phyloP scores from a whole-genome alignment of 2,113 vertebrate species.

The Cinclus cinclus region DNA sequence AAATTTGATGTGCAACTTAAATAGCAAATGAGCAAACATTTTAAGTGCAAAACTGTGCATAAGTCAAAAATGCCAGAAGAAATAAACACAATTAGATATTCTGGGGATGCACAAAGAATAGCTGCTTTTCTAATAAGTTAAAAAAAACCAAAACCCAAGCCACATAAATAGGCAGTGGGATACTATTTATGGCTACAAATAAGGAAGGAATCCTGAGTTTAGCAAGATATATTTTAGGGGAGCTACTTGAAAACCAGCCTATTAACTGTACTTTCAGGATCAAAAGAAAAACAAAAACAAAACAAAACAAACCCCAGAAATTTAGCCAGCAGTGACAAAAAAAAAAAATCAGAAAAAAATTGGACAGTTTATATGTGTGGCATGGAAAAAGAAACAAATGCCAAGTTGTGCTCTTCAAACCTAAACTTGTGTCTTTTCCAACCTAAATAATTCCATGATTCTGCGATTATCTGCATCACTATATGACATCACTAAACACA shows the following conservation, averaged over 20 bases:
- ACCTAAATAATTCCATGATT: background rate
- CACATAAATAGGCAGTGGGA: background rate
- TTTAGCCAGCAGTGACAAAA: background rate
- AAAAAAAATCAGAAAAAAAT: background rate
- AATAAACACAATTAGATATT: background rate
- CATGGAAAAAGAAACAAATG: background rate
- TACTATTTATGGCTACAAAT: background rate
- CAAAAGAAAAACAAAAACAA: background rate
- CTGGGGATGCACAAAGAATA: background rate
- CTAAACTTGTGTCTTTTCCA: background rate
- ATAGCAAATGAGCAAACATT: conserved; percentile 11
- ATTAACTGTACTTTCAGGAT: background rate
- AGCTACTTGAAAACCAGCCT: background rate
- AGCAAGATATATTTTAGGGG: background rate
- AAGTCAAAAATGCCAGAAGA: background rate
- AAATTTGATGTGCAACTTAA: background rate
- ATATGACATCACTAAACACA: background rate
- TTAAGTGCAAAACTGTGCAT: background rate
- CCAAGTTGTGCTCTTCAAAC: background rate
- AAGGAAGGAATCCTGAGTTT: background rate
- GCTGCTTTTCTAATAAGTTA: background rate
- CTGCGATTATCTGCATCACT: background rate
- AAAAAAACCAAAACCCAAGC: background rate
- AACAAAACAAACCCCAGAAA: background rate
- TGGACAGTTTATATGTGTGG: background rate